Evolutionary conservation across 2,888 invertebrate genomes (phyloP).

Genomic region (Dasypolia templi): DNA sequence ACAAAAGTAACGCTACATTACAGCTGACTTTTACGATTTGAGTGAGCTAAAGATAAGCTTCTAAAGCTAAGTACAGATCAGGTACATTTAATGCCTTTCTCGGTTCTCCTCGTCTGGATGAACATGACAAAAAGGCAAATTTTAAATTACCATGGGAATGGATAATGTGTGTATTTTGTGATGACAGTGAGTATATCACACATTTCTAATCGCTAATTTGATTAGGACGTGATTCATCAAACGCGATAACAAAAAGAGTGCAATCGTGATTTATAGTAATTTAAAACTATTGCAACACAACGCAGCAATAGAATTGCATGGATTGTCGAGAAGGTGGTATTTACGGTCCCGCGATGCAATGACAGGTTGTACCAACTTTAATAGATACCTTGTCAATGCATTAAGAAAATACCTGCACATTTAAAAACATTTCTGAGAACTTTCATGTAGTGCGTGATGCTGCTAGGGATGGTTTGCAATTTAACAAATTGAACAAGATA

Average conservation of each 20-base stretch:
- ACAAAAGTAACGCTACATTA: neutral
- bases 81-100: constrained; percentile 12
- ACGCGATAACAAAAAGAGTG: constrained; percentile 38
- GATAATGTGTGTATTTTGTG: constrained; percentile 5
- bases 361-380: constrained; percentile 32
- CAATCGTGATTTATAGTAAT: constrained; percentile 39
- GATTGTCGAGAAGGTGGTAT: constrained; percentile 14
- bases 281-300: constrained; percentile 35
- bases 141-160: neutral
- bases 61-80: neutral
- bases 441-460: constrained; percentile 70
- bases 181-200: constrained; percentile 27
- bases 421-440: constrained; percentile 69
- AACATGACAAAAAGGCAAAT: constrained; percentile 2
- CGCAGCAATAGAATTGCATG: constrained; percentile 17
- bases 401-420: constrained; percentile 62
- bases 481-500: constrained; percentile 78
- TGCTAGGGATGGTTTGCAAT: constrained; percentile 71
- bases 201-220: constrained; percentile 52
- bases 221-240: constrained; percentile 61
- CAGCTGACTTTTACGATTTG: constrained; percentile 16
- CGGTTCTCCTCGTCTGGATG: neutral
- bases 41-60: constrained; percentile 11
- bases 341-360: constrained; percentile 24
- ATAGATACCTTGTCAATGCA: constrained; percentile 28